Evolutionary conservation across 1,140 invertebrate species (phyloP).

Genomic region (Aphis craccivora): DNA sequence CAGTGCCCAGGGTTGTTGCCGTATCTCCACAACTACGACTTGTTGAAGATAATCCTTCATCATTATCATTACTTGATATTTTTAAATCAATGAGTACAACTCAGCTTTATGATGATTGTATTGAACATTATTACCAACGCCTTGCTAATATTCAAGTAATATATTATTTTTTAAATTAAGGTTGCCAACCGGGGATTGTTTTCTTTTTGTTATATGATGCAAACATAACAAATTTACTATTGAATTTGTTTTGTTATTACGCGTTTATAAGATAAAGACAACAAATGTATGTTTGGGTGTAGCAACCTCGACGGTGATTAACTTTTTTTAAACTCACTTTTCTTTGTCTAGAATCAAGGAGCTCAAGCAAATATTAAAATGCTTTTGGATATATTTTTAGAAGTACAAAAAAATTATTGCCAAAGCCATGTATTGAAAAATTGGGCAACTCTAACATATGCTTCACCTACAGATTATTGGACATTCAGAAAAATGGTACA

Average conservation of each 20-base stretch:
- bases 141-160: slow-evolving; percentile 83
- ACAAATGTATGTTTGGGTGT: neutral
- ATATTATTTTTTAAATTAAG: neutral
- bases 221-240: neutral
- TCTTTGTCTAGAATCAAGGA: slow-evolving; percentile 67
- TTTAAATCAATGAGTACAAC: slow-evolving; percentile 86
- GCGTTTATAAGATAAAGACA: neutral
- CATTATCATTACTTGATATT: slow-evolving; percentile 89
- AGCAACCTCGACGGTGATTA: slow-evolving; percentile 34
- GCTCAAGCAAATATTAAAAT: slow-evolving; percentile 91
- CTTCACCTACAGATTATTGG: slow-evolving; percentile 94
- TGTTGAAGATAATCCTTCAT: slow-evolving; percentile 94
- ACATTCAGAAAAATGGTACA: slow-evolving; percentile 93
- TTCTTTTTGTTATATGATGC: neutral
- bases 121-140: slow-evolving; percentile 90
- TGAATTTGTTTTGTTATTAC: neutral
- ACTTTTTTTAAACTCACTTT: slow-evolving; percentile 62
- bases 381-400: slow-evolving; percentile 84
- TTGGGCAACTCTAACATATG: slow-evolving; percentile 90
- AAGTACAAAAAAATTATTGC: slow-evolving; percentile 91
- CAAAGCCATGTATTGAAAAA: slow-evolving; percentile 84
- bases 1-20: slow-evolving; percentile 91
- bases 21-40: slow-evolving; percentile 94
- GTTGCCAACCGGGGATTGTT: neutral
- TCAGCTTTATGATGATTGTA: slow-evolving; percentile 86